These are phyloP conservation scores for Hippolais icterina DNA, from an alignment of 2,113 vertebrate species.

Conservation along the genomic window DNA sequence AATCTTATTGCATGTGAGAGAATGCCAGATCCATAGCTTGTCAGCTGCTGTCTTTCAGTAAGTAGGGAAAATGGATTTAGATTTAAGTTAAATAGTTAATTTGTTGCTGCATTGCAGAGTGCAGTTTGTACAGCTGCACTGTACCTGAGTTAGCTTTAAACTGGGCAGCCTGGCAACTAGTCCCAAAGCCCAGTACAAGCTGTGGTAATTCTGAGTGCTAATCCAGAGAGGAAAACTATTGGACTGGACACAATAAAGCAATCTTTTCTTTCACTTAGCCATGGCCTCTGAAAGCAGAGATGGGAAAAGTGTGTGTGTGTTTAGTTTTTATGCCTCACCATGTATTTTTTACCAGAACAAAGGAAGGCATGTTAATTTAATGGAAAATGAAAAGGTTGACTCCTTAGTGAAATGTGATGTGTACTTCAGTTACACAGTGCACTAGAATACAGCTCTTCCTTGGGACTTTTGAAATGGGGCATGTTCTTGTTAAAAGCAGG, in stretches of 20 bases:
- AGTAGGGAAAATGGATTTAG: neutral
- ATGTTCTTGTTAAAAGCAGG: neutral
- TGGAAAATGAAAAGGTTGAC: neutral
- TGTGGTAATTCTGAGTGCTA: neutral
- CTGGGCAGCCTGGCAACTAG: neutral
- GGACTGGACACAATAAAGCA: neutral
- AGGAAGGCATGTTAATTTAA: neutral
- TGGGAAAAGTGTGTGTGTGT: neutral
- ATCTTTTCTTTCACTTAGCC: neutral
- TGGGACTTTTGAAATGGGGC: neutral
- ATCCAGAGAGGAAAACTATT: neutral
- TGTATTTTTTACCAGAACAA: neutral
- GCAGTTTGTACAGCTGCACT: neutral
- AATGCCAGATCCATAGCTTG: constrained; percentile 14
- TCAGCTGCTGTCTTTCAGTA: constrained; percentile 17
- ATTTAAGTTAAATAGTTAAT: neutral
- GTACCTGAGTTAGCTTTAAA: neutral
- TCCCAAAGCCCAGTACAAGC: neutral
- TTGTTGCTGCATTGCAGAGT: constrained; percentile 28
- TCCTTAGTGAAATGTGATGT: neutral
- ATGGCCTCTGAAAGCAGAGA: neutral
- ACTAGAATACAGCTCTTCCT: neutral
- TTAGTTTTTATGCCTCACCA: neutral
- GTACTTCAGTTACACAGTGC: accelerated
- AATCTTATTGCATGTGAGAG: constrained; percentile 14